Conservation (phyloP, 1,140 invertebrate genomes). For the Plutomurus gul region DNA sequence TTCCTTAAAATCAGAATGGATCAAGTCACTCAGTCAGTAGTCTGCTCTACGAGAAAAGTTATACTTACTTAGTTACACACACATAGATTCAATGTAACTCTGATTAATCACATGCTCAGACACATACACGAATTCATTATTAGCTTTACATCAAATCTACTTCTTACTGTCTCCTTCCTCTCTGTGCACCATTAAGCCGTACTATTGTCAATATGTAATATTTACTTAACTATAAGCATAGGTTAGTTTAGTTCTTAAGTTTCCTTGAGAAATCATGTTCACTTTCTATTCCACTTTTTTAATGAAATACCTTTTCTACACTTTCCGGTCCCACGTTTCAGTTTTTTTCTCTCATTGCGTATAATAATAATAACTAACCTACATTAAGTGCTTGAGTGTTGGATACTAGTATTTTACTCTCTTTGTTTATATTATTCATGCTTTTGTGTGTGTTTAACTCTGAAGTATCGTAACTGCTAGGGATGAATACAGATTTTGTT, state of each 20-base stretch:
- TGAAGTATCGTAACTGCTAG: neutral
- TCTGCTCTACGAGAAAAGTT: neutral
- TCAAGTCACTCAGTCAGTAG: neutral
- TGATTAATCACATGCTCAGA: constrained; percentile 17
- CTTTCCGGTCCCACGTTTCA: constrained; percentile 11
- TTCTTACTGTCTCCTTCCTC: neutral
- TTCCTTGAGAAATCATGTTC: neutral
- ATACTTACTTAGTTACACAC: neutral
- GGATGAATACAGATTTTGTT: neutral
- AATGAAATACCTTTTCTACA: neutral
- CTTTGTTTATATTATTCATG: neutral
- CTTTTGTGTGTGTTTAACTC: neutral
- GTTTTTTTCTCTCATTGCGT: neutral
- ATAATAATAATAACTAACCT: neutral
- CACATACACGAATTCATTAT: constrained; percentile 13
- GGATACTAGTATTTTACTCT: neutral
- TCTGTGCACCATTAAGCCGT: neutral
- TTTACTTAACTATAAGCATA: no score
- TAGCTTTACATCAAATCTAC: neutral
- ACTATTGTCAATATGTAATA: no score
- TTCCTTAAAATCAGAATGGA: constrained; percentile 10
- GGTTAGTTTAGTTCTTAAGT: no score
- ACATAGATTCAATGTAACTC: neutral
- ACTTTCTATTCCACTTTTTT: neutral
- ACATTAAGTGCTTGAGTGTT: neutral